Evolutionary conservation across 2,888 invertebrate species (phyloP), one percentile per base, ranked within the genome.

Genomic region (Crematogaster levior): DNA sequence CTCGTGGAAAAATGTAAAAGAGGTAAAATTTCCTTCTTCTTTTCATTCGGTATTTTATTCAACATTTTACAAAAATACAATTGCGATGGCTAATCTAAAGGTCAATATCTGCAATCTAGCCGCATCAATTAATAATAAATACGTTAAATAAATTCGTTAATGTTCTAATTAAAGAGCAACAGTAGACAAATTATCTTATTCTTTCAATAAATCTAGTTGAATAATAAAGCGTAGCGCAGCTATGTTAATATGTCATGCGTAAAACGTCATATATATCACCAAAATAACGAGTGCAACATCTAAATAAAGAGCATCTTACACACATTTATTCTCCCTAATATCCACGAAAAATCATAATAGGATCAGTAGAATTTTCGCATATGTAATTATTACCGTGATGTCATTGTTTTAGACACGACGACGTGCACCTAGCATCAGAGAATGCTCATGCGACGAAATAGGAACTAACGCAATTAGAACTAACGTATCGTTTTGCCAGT

Each of bases 401-500:
- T 1, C 5, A 3, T 51, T 56, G n/a, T n/a, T 43, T 46, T 34
- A 58, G 2, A 77, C 12, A 43, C 1, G 37, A 27, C 18, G 9
- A 18, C 24, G 18, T 21, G 24, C 18, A 24, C 2, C 43, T 40
- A n/a, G n/a, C n/a, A 46, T 4, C 43, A 34, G 68, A 37, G 56
- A 68, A 24, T 43, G 34, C 21, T 43, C 18, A 56, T 30, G 3
- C 30, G 43, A 34, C 1, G 24, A 43, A 34, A 77, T 24, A 12
- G 43, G 12, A 68, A 58, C 24, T 56, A 68, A 56, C 43, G 43
- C 77, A 56, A 68, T 30, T 68, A n/a, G 24, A 68, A 56, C 66
- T 66, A 68, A 68, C 68, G 43, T 77, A 77, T 77, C 68, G 61
- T 58, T 58, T 48, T 18, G 68, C 12, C 43, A 27, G 15, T 18